Percentiles rank a stretch among this genome's conserved stretches.
These are phyloP conservation scores for Lamellibrachia satsuma DNA, from an alignment of 2,888 invertebrate species.

Conservation along the genomic window DNA sequence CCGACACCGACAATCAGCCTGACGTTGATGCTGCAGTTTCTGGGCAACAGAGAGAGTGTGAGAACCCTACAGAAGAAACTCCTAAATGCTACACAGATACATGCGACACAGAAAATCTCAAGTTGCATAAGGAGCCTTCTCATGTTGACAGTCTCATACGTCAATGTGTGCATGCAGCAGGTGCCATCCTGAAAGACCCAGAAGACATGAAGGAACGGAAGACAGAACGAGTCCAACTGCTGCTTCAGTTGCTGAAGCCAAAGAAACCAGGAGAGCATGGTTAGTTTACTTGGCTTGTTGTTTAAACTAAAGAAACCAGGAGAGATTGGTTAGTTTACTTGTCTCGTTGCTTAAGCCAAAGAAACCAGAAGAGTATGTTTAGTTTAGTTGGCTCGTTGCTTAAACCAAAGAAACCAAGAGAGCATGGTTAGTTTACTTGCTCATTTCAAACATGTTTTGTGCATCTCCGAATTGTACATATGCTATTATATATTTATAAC, in stretches of 20 bases:
- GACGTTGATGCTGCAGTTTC: background rate
- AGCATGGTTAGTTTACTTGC: no score
- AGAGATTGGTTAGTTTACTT: no score
- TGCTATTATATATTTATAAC: no score
- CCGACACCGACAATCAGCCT: background rate
- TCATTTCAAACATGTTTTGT: no score
- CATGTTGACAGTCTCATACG: constrained; percentile 40
- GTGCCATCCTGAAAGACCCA: constrained; percentile 52
- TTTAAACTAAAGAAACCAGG: background rate
- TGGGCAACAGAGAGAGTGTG: background rate
- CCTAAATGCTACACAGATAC: background rate
- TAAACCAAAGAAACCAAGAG: no score
- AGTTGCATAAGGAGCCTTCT: background rate
- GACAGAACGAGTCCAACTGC: constrained; percentile 47
- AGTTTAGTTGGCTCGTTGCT: no score
- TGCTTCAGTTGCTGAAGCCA: constrained; percentile 27
- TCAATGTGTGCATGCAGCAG: constrained; percentile 49
- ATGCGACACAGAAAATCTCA: background rate
- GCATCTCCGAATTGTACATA: no score
- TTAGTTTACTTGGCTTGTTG: background rate
- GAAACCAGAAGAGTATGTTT: no score
- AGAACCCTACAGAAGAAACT: background rate
- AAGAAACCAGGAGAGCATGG: background rate
- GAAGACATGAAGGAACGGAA: constrained; percentile 40
- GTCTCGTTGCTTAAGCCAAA: background rate